Base-by-base conservation (phyloP, 2,113 vertebrate species). In the Amphilophus citrinellus region DNA sequence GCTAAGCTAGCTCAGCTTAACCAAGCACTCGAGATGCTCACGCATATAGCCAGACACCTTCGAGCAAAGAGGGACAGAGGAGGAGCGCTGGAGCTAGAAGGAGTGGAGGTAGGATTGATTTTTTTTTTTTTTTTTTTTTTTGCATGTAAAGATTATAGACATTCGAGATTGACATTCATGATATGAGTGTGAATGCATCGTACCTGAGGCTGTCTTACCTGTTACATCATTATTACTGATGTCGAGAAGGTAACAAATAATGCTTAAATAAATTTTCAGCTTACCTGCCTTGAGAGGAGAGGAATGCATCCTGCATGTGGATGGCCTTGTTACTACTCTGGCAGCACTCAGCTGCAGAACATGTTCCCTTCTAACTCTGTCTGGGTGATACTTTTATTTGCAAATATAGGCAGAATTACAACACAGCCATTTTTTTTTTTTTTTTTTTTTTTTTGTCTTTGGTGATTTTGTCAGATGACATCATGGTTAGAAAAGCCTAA, bases 1-100 rank as follows among this genome's bases (percentile, higher is more conserved):
- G 18, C 79, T 56, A 94, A 92, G 77, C 76, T 97, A 20, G 87
- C 93, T 0, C 92, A 97, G 50, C 95, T 99, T 61, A 85, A 80
- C 0, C 94, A 96, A 94, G 97, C 98, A 0, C 87, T 99, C 73
- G 86, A 96, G 35, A 96, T 84, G 76, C 84, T 99, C 80, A 97
- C 97, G 0, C 96, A 95, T 0, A 86, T 99, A 0, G 97, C 98
- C 3, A 93, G 97, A 15, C 96, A 96, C 1, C 62, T 97, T 1
- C 93, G 98, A 5, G 96, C 96, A 0, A 92, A 95, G 85, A 95
- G 98, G 24, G 96, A 98, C 94, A 58, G 61, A 15, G 94, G 96
- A 0, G 98, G 98, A 0, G 98, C 98, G 2, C 96, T 99, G 92
- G 97, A 99, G 85, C 95, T 99, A 77, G 98, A 99, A 77, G 97